Base-by-base conservation (phyloP, 1,140 invertebrate genomes). In the Drosophila tani region DNA sequence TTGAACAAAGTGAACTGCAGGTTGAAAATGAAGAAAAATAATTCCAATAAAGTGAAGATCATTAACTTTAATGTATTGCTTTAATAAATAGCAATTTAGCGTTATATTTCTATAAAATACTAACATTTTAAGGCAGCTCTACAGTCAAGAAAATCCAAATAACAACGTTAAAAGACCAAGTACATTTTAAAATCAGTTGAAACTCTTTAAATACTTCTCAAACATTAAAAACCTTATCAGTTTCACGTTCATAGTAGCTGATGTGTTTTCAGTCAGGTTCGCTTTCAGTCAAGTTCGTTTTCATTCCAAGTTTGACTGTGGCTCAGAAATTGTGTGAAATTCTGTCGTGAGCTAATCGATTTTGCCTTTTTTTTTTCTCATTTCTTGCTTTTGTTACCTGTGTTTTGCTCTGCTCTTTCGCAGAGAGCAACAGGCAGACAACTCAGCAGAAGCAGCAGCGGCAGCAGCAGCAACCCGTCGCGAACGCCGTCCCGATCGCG, bases 401-500 rank as follows among this genome's bases (percentile, higher is more conserved):
- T 88, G 79, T 91, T 91, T 91, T 91, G 86, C 65, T 83, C 64
- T 50, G 51, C 58, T 75, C 38, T 35, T 91, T 81, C 77, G 79
- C 57, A 82, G 85, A 73, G 81, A 90, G 85, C 84, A 83, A 27
- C 86, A 85, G 65, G 24, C 60, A 49, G 67, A 55, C 64, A 35
- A 15, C 1, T 68, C 49, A 38, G 21, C 64, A 32, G 65, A 64
- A 8, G 69, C 75, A 11, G 55, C 57, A 27, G 70, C 81, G 71
- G 62, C 81, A 11, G 57, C 58, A 29, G 70, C 81, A 71, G 65
- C 81, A 8, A 78, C 77, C 43, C 70, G 92, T 62, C 93, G 94
- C 49, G 93, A 95, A 67, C 94, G 95, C 62, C 94, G 96, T 80
- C 96, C 96, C 59, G 96, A 97, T 92, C 94, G 95, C 6, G 96